These are phyloP conservation scores for Furcifer pardalis DNA, from an alignment of 2,797 vertebrate genomes.

Conservation along the genomic window DNA sequence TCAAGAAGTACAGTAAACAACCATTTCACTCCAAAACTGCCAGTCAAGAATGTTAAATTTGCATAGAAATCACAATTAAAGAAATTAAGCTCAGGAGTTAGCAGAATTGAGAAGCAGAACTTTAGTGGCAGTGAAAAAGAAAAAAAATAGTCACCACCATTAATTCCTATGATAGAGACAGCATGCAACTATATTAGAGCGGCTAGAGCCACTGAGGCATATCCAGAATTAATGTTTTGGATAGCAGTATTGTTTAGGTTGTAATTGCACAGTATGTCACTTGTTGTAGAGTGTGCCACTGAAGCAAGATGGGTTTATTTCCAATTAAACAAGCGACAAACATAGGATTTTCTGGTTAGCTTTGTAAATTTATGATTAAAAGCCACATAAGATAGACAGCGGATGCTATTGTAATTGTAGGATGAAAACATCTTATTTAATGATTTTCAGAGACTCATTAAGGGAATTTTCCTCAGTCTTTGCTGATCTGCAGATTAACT, in stretches of 20 bases:
- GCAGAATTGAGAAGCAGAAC: too few relatives aligned
- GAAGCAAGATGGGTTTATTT: neutral
- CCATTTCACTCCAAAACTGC: too few relatives aligned
- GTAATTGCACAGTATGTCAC: neutral
- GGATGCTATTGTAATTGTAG: neutral
- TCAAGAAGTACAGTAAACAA: too few relatives aligned
- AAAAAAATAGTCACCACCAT: too few relatives aligned
- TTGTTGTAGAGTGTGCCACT: neutral
- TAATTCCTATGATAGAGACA: too few relatives aligned
- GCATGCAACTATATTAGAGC: too few relatives aligned
- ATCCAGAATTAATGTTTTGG: neutral
- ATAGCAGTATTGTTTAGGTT: neutral
- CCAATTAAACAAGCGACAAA: neutral
- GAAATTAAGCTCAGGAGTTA: too few relatives aligned
- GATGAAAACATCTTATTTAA: neutral
- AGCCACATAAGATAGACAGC: neutral
- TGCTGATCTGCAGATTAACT: constrained; percentile 12
- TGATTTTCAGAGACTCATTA: neutral
- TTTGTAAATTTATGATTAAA: neutral
- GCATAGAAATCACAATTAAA: too few relatives aligned
- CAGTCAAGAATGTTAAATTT: too few relatives aligned
- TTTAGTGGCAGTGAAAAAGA: too few relatives aligned
- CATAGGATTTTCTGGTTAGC: neutral
- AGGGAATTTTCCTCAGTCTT: neutral
- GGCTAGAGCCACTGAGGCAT: too few relatives aligned